Percentiles rank a stretch among this genome's conserved stretches.
These are phyloP conservation scores for Drosophila fuyamai DNA, from an alignment of 1,140 invertebrate species.

Conservation along the genomic window DNA sequence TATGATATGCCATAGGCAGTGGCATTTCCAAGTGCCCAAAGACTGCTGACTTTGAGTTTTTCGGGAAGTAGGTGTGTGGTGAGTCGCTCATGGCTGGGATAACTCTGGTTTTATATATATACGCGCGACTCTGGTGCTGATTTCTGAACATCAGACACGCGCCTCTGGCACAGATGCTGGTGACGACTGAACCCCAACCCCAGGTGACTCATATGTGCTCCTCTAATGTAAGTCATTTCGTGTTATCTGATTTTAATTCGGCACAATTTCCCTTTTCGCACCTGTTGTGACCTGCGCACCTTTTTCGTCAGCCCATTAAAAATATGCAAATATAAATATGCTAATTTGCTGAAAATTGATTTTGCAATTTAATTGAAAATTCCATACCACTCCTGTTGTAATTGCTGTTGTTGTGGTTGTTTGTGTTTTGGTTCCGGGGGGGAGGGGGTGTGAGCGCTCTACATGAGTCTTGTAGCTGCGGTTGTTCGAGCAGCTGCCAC, in stretches of 20 bases:
- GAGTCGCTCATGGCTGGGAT: conserved; percentile 6
- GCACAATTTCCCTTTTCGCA: conserved; percentile 75
- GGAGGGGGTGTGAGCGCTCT: conserved; percentile 18
- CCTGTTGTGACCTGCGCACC: conserved; percentile 65
- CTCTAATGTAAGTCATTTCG: conserved; percentile 66
- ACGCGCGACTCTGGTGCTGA: conserved; percentile 4
- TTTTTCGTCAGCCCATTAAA: conserved; percentile 37
- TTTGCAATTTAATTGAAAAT: conserved; percentile 82
- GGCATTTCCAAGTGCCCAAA: conserved; percentile 37
- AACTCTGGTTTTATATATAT: conserved; percentile 6
- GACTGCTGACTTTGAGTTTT: conserved; percentile 48
- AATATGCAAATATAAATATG: conserved; percentile 81
- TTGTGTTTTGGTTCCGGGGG: conserved; percentile 9
- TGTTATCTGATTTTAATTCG: conserved; percentile 83
- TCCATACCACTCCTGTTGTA: conserved; percentile 33
- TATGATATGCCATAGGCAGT: conserved; percentile 17
- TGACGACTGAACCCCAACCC: conserved; percentile 19
- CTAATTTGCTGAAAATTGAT: conserved; percentile 80
- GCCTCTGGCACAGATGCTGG: conserved; percentile 42
- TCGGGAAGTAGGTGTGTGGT: conserved; percentile 14
- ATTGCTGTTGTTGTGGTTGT: conserved; percentile 43
- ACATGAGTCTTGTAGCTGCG: conserved; percentile 51
- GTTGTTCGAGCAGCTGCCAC: conserved; percentile 78
- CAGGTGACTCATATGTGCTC: conserved; percentile 7
- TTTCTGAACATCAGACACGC: conserved; percentile 30